phyloP scores from a whole-genome alignment of 2,113 vertebrate species.

The Psammodynastes pulverulentus region DNA sequence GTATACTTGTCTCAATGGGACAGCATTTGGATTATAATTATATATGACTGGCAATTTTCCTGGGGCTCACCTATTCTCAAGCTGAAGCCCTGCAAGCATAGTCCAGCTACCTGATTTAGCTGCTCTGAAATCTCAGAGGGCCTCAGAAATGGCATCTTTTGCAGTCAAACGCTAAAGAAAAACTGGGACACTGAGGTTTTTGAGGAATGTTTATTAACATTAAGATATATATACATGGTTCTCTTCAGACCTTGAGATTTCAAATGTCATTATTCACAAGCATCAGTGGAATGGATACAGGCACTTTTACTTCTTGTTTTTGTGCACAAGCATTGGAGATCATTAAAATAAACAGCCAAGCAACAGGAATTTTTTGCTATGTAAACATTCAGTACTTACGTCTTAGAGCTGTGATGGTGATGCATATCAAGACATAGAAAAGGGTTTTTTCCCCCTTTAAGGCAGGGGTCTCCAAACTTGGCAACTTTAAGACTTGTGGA shows the following conservation, averaged over 20 bases:
- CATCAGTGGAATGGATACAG: background rate
- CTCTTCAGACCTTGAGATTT: background rate
- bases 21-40: background rate
- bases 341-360: constrained; percentile 34
- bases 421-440: background rate
- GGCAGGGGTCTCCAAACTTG: background rate
- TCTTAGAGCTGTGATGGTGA: background rate
- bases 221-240: background rate
- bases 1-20: background rate
- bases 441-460: background rate
- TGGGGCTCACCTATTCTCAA: background rate
- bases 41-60: background rate
- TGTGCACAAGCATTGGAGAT: background rate
- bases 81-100: background rate
- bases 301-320: background rate
- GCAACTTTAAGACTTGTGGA: background rate
- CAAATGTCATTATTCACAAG: background rate
- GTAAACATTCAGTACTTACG: constrained; percentile 23
- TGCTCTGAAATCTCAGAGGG: background rate
- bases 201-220: background rate
- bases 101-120: background rate
- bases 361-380: background rate
- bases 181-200: background rate
- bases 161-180: background rate
- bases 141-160: background rate